phyloP scores from a whole-genome alignment of 2,113 vertebrate species.

The Silurus asotus region DNA sequence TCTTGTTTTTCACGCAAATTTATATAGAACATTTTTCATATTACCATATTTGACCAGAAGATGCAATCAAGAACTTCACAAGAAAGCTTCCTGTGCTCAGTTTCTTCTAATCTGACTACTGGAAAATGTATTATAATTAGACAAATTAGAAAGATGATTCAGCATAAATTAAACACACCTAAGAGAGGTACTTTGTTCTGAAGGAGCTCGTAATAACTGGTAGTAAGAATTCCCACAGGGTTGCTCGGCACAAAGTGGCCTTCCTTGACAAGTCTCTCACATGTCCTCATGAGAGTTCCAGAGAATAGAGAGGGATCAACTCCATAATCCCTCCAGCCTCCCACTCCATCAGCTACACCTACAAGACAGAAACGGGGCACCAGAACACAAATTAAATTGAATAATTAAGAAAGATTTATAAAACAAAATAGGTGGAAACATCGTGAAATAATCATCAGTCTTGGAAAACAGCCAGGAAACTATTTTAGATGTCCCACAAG shows the following conservation, averaged over 20 bases:
- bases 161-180: constrained; percentile 69
- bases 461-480: constrained; percentile 4
- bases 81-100: neutral
- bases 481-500: neutral
- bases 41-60: neutral
- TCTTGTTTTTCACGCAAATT: neutral
- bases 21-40: neutral
- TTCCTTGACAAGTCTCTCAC: constrained; percentile 94
- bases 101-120: neutral
- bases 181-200: constrained; percentile 98
- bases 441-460: neutral
- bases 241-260: constrained; percentile 91
- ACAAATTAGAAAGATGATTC: too few relatives aligned
- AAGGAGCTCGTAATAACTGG: constrained; percentile 93
- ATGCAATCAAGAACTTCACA: neutral
- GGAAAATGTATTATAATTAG: neutral
- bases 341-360: constrained; percentile 97
- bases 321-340: constrained; percentile 97
- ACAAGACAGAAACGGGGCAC: neutral
- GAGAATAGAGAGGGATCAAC: constrained; percentile 99
- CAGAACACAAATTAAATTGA: neutral
- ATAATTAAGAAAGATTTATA: too few relatives aligned
- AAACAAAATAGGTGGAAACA: too few relatives aligned
- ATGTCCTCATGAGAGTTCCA: constrained; percentile 95
- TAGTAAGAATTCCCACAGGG: constrained; percentile 93